Evolutionary conservation across 2,113 vertebrate species (phyloP), one percentile per base, ranked within the genome.

Genomic region (Upupa epops): DNA sequence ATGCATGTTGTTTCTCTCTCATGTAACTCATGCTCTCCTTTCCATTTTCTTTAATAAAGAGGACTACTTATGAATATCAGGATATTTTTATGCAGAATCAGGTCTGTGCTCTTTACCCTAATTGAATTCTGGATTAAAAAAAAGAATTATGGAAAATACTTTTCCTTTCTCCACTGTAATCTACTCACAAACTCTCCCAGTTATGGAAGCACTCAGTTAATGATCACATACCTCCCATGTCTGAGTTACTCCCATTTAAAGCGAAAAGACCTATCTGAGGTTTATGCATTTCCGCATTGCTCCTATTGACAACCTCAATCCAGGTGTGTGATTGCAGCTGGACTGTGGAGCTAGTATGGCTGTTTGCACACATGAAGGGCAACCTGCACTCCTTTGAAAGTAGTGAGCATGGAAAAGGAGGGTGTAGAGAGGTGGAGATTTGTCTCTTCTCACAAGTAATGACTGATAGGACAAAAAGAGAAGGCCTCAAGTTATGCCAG

Each of bases 341-440:
- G 91, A 90, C 86, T 93, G 89, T 89, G 89, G 96, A 96, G 95
- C 95, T 95, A 95, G 95, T 95, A 85, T 88, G 91, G 84, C 68
- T 93, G 51, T 75, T 68, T 88, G 82, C 4, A 63, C 36, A 25
- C 56, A 88, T 86, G 83, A 87, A 97, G 82, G 85, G 88, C 78
- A 96, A 95, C 81, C 90, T 84, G 77, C 34, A 73, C 86, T 87
- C 68, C 83, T 96, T 59, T 75, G 92, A 92, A 96, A 95, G 86
- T 78, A 96, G 95, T 42, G 93, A 71, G 86, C 92, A 92, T 15
- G 93, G 95, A 11, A 42, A 42, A 42, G 40, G 40, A 42, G 40
- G 40, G 40, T 42, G 40, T 42, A 42, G 40, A 42, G 40, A 42
- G 40, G 15, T 42, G 40, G 15, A 15, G 40, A 42, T 15, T 42